phyloP scores from a whole-genome alignment of 2,113 vertebrate species.

The Melanerpes aurifrons region DNA sequence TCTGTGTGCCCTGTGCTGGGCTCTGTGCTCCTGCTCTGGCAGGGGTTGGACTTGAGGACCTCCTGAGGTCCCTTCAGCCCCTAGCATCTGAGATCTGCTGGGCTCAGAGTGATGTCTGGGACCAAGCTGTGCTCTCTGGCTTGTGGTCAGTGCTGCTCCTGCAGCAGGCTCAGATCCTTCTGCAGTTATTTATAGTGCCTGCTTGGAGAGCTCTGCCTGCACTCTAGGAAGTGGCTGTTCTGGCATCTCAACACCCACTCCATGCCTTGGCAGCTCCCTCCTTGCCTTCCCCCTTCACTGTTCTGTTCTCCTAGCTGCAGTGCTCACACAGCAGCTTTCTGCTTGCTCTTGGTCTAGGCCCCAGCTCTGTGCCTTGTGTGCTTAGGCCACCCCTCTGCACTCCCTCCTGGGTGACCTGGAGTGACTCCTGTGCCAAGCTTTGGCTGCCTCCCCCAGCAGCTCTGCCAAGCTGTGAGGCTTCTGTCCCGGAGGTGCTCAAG shows the following conservation, averaged over 20 bases:
- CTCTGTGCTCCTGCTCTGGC: too few species aligned
- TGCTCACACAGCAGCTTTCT: neutral
- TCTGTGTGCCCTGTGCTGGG: too few species aligned
- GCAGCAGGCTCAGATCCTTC: neutral
- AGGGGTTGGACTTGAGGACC: too few species aligned
- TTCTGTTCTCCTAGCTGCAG: neutral
- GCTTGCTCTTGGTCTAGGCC: neutral
- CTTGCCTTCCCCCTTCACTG: neutral
- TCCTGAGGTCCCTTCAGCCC: too few species aligned
- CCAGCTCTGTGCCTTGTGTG: neutral
- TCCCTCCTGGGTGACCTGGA: neutral
- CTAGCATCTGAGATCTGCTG: too few species aligned
- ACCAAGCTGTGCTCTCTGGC: neutral
- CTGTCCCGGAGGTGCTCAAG: too few species aligned
- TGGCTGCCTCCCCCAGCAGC: neutral
- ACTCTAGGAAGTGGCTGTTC: neutral
- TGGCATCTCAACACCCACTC: neutral
- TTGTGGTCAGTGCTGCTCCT: neutral
- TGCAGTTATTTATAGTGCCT: neutral
- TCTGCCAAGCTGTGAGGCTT: neutral
- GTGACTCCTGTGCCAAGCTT: neutral
- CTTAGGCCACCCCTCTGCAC: neutral
- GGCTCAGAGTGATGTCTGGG: accelerated
- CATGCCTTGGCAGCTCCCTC: neutral
- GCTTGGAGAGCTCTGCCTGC: neutral